Evolutionary conservation across 1,140 invertebrate genomes (phyloP).

Genomic region (Cydia fagiglandana): DNA sequence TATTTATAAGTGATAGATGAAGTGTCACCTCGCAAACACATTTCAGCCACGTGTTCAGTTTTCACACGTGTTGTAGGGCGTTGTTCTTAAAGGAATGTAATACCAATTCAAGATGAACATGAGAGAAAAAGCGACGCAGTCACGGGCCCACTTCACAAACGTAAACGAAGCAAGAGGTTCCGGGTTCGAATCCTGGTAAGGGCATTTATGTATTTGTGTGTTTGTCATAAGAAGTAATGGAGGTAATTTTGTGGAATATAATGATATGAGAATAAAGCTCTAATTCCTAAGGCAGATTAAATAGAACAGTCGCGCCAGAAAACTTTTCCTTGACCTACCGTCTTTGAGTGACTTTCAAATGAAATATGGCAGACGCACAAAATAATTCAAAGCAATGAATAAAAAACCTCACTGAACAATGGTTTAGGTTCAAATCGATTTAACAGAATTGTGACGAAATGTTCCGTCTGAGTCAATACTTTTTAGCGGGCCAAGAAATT

Average conservation of each 20-base stretch:
- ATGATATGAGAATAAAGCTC: not conserved
- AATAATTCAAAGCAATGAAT: not conserved
- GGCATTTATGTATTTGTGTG: too few species aligned
- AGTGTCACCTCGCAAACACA: not conserved
- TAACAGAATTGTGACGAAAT: not conserved
- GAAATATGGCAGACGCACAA: not conserved
- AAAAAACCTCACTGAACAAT: constrained; percentile 9
- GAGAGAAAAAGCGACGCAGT: too few species aligned
- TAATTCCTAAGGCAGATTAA: not conserved
- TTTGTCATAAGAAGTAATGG: too few species aligned
- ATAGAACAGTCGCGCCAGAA: not conserved
- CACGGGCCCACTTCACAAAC: too few species aligned
- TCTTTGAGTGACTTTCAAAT: constrained; percentile 14
- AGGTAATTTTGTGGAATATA: too few species aligned
- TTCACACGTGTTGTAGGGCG: not conserved
- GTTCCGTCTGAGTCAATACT: constrained; percentile 7
- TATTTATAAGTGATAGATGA: not conserved
- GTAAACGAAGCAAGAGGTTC: too few species aligned
- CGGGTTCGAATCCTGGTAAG: too few species aligned
- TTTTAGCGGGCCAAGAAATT: too few species aligned
- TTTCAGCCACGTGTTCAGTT: not conserved
- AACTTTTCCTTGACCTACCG: constrained; percentile 9
- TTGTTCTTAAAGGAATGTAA: not conserved
- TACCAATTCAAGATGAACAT: too few species aligned
- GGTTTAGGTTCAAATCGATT: not conserved